These are phyloP conservation scores for Thermophis baileyi DNA, from an alignment of 2,113 vertebrate genomes.

Conservation along the genomic window DNA sequence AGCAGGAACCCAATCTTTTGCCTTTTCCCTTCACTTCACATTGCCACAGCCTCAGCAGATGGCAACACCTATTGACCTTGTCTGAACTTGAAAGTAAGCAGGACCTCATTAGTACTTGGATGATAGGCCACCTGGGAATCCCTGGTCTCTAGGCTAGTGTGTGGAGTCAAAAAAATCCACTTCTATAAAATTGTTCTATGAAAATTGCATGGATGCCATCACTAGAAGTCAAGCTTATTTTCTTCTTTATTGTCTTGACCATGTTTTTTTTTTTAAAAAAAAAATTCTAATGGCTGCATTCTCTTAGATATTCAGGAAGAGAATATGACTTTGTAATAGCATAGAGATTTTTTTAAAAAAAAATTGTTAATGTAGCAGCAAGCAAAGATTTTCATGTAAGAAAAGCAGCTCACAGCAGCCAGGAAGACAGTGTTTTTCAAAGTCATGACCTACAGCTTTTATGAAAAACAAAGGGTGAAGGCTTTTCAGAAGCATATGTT, in stretches of 20 bases:
- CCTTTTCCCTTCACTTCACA: not conserved
- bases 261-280: not conserved
- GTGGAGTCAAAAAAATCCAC: not conserved
- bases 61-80: not conserved
- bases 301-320: not conserved
- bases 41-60: not conserved
- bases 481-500: slow-evolving; percentile 68
- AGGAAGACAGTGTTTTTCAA: slow-evolving; percentile 52
- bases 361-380: slow-evolving; percentile 36
- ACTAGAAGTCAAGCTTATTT: not conserved
- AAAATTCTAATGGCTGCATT: not conserved
- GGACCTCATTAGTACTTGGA: not conserved
- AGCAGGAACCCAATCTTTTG: not conserved
- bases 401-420: slow-evolving; percentile 64
- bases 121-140: not conserved
- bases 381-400: slow-evolving; percentile 59
- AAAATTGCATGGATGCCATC: not conserved
- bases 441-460: slow-evolving; percentile 53
- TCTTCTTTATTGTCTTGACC: not conserved
- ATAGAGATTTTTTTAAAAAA: not conserved
- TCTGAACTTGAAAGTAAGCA: not conserved
- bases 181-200: not conserved
- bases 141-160: not conserved
- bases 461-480: slow-evolving; percentile 68
- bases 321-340: not conserved